A percentile compares a stretch with the other conserved stretches of the same genome.
Conservation (phyloP, 2,113 vertebrate species). For the Ancistrus triradiatus region DNA sequence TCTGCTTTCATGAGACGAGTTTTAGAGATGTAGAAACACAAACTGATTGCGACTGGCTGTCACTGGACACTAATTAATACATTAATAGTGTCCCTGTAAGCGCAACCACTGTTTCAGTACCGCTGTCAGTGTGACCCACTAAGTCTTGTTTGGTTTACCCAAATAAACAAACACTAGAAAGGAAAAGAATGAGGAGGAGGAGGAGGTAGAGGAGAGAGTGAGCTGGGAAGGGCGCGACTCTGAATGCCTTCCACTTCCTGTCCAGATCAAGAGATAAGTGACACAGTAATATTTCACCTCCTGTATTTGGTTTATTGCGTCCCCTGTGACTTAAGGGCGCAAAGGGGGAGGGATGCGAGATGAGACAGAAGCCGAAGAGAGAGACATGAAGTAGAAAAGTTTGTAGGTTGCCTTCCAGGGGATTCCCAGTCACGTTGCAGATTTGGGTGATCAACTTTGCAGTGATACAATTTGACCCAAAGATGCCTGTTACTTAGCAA, state of each 20-base stretch:
- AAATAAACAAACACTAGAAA: slow-evolving; percentile 56
- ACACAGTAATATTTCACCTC: slow-evolving; percentile 55
- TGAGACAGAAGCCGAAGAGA: background rate
- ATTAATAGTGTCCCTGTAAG: background rate
- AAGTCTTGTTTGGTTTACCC: slow-evolving; percentile 71
- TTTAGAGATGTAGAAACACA: too few species aligned
- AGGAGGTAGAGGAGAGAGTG: slow-evolving; percentile 42
- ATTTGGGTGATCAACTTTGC: too few species aligned
- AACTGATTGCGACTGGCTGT: too few species aligned
- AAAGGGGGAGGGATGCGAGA: background rate
- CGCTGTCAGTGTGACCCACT: background rate
- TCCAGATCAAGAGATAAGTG: slow-evolving; percentile 66
- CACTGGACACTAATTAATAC: too few species aligned
- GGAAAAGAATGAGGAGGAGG: slow-evolving; percentile 39
- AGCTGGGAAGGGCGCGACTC: slow-evolving; percentile 54
- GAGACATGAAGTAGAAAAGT: too few species aligned
- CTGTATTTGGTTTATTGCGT: slow-evolving; percentile 49
- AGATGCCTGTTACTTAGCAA: too few species aligned
- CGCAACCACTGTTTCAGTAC: background rate
- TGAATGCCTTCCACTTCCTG: slow-evolving; percentile 58
- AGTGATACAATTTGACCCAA: too few species aligned
- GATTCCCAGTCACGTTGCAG: too few species aligned
- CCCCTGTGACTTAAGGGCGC: slow-evolving; percentile 23
- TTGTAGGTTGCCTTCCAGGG: too few species aligned
- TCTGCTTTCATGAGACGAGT: too few species aligned